Evolutionary conservation across 1,140 invertebrate genomes (phyloP), one percentile per base, ranked within the genome.

Genomic region (Pseudomyrmex gracilis): DNA sequence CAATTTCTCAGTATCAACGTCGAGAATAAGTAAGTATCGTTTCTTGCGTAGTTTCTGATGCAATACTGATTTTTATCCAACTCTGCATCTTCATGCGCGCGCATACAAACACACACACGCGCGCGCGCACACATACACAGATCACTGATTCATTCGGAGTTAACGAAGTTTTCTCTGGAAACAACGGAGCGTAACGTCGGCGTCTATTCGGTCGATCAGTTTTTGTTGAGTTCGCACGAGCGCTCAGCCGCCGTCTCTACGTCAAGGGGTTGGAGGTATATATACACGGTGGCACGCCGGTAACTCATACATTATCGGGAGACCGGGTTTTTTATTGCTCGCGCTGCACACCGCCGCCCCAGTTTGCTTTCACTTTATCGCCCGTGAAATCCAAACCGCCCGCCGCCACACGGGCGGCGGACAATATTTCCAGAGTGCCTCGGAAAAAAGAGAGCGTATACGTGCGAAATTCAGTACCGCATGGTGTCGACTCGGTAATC

Each of bases 361-460:
- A 49, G 76, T 71, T 80, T 80, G 76, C 66, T 80, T 80, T 80
- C 76, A 80, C 76, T 80, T 80, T 80, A 80, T 80, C 76, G 76
- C 55, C 66, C 66, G 66, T 80, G 76, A 80, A 80, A 80, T 80
- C 53, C 76, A 70, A 34, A 13, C 66, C 53, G 76, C 57, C 64
- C 47, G 60, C 73, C n/a, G 49, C 49, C 49, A 51, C 49, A 13
- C 17, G 20, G 20, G 10, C 20, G 53, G 51, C 34, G 76, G 55
- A 80, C 76, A 70, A 80, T 80, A 80, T 80, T 80, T 80, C 22
- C 76, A 70, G 66, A 80, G 63, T 68, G 51, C 51, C 51, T 47
- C 66, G 61, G 53, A 43, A 70, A 49, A 71, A n/a, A n/a, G 24
- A 43, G 66, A 13, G 24, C 8, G 76, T 47, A 34, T 60, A 80